Evolutionary conservation across 2,888 invertebrate genomes (phyloP), one percentile per base, ranked within the genome.

Genomic region (Ormyrus thymus): DNA sequence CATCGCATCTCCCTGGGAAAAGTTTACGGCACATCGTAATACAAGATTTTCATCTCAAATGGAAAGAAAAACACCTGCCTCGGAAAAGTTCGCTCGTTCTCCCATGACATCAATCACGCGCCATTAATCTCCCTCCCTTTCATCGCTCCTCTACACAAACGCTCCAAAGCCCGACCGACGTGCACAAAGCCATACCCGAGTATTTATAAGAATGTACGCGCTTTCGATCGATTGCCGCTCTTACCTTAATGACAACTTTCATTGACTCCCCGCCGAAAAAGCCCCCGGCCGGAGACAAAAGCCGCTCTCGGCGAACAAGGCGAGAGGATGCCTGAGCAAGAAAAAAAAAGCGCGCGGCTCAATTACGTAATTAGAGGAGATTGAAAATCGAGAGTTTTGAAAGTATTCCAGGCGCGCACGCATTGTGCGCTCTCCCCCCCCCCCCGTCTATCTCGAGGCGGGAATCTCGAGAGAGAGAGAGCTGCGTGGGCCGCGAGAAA

Each of bases 361-460:
- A 50, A 66, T 75, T 75, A 66, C 15, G 51, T 75, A 75, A 75
- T 75, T 58, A 46, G 56, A 65, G 65, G 53, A 51, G 59, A 75
- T 62, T 69, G 69, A 69, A 69, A 76, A 76, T 76, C 62, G 62
- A 55, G 61, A 55, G 65, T 58, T 13, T 15, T 13, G 5, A 29
- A 29, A 29, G 13, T 10, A 6, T 48, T 64, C 64, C 29, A 29
- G 29, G 29, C 29, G 29, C 4, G 29, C 29, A 29, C 29, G 29
- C 29, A 29, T 29, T 29, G 29, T 29, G 29, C 62, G 13, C 48
- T 13, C 61, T 48, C 69, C 61, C n/a, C n/a, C 48, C 62, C 76
- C 55, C 55, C 29, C 46, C n/a, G 7, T 50, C 48, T 76, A 76
- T 69, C 76, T 69, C 53, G 62, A 45, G 46, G 6, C 48, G 43